phyloP scores from a whole-genome alignment of 2,113 vertebrate genomes.

The Ia io region DNA sequence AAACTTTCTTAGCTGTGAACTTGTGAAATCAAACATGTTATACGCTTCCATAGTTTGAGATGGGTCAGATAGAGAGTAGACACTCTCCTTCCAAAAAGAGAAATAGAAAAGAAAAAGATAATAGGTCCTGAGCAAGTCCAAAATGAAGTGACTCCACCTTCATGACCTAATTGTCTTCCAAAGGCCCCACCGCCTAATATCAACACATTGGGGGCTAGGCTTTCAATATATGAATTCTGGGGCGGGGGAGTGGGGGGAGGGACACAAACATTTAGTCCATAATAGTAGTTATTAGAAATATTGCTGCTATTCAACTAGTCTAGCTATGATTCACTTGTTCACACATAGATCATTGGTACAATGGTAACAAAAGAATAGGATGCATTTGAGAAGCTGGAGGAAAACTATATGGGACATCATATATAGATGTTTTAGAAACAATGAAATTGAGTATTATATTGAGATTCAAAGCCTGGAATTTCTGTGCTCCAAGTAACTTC shows the following conservation, averaged over 20 bases:
- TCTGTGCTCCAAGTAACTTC: conserved; percentile 31
- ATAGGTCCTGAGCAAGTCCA: neutral
- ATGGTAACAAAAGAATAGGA: neutral
- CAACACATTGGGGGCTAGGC: neutral
- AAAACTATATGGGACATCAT: conserved; percentile 26
- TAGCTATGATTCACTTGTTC: neutral
- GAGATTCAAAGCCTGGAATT: neutral
- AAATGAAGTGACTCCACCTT: neutral
- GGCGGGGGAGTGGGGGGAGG: neutral
- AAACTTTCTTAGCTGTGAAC: neutral
- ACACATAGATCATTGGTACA: neutral
- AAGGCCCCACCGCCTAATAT: neutral
- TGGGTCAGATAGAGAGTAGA: neutral
- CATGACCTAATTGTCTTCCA: neutral
- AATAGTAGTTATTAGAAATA: neutral
- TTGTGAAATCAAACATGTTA: neutral
- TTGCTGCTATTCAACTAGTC: neutral
- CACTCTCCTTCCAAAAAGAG: neutral
- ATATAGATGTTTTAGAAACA: conserved; percentile 36
- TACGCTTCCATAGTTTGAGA: neutral
- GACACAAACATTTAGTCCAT: neutral
- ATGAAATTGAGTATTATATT: neutral
- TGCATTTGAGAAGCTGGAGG: neutral
- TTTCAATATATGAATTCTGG: neutral
- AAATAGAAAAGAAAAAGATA: neutral